Percentiles rank a stretch among this genome's conserved stretches.
These are phyloP conservation scores for Chloropsis cyanopogon DNA, from an alignment of 2,113 vertebrate species.

Conservation along the genomic window DNA sequence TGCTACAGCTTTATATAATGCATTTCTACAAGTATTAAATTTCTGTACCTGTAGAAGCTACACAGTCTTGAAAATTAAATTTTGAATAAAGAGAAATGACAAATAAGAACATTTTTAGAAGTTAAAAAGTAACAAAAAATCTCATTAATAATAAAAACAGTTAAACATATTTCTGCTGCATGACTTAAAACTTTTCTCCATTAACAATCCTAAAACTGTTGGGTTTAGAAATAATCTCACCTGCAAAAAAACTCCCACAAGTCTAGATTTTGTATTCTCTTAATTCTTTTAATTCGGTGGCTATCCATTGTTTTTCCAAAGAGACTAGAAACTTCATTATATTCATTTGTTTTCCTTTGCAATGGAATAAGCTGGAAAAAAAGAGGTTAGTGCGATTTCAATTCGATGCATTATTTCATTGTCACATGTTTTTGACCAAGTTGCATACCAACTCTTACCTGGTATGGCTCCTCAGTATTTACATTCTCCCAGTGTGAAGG, in stretches of 20 bases:
- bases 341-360: conserved; percentile 89
- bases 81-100: background rate
- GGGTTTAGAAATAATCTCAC: conserved; percentile 70
- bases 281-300: conserved; percentile 87
- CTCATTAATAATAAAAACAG: background rate
- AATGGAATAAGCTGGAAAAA: conserved; percentile 80
- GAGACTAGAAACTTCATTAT: conserved; percentile 87
- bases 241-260: conserved; percentile 98
- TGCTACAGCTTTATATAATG: background rate
- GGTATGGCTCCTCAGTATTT: conserved; percentile 88
- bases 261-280: conserved; percentile 95
- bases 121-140: background rate
- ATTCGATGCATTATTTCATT: background rate
- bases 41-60: background rate
- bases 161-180: background rate
- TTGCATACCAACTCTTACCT: conserved; percentile 73
- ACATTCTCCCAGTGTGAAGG: conserved; percentile 94
- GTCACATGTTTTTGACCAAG: background rate
- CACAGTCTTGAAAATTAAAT: background rate
- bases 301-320: conserved; percentile 92
- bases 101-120: background rate
- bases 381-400: conserved; percentile 47
- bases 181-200: background rate
- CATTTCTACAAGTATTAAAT: background rate
- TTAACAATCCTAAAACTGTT: conserved; percentile 31